Evolutionary conservation across 1,140 invertebrate species (phyloP).

Genomic region (Muscidifurax raptorellus): DNA sequence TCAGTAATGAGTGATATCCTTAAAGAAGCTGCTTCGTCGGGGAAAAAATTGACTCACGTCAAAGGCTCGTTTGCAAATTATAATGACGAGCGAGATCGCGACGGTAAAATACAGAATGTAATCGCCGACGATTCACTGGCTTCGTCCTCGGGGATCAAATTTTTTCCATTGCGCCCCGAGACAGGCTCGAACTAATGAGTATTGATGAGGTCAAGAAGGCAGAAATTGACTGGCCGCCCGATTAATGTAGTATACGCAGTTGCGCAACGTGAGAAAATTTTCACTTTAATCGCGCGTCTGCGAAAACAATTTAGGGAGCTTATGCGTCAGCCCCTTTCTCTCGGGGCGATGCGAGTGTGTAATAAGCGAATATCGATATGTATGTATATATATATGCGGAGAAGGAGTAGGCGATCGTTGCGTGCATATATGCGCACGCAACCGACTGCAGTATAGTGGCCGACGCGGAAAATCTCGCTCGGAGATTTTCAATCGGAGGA

Average conservation of each 20-base stretch:
- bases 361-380: not conserved
- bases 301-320: not conserved
- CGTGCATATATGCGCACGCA: not conserved
- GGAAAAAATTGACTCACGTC: too few relatives aligned
- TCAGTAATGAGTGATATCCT: too few relatives aligned
- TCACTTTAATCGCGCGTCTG: not conserved
- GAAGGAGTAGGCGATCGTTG: not conserved
- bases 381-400: not conserved
- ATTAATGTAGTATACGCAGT: not conserved
- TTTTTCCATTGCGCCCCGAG: not conserved
- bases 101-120: too few relatives aligned
- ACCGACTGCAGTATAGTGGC: not conserved
- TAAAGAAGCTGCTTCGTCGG: too few relatives aligned
- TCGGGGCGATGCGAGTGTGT: too few relatives aligned
- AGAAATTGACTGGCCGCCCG: not conserved
- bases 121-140: too few relatives aligned
- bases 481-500: not conserved
- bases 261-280: constrained; percentile 15
- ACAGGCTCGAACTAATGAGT: not conserved
- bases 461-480: not conserved
- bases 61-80: too few relatives aligned
- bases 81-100: too few relatives aligned
- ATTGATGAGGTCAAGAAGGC: constrained; percentile 26
- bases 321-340: too few relatives aligned
- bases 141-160: not conserved